Conservation (phyloP, 2,113 vertebrate species). For the Hemiscyllium ocellatum region DNA sequence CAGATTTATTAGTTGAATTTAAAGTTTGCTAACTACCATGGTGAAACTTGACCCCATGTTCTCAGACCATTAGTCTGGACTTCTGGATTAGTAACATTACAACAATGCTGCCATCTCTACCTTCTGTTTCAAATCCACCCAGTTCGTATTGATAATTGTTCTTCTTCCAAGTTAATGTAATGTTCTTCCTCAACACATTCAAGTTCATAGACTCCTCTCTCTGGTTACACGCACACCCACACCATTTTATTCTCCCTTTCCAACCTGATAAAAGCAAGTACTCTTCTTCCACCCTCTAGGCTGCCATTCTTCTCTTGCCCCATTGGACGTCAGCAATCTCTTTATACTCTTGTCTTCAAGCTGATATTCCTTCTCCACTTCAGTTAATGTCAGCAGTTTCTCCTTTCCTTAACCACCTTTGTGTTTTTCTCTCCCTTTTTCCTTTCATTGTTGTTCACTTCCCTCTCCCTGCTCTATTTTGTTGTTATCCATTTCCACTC, state of each 20-base stretch:
- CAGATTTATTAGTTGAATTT: too few species aligned
- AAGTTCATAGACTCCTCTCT: background rate
- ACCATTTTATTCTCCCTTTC: background rate
- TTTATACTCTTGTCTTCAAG: background rate
- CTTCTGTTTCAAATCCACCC: background rate
- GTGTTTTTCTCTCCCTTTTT: background rate
- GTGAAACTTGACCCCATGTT: too few species aligned
- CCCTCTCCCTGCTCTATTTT: background rate
- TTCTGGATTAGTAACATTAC: too few species aligned
- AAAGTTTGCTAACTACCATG: too few species aligned
- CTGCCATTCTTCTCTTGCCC: background rate
- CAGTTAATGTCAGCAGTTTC: background rate
- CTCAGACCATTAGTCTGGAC: too few species aligned
- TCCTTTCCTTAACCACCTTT: background rate
- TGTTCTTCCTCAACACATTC: background rate
- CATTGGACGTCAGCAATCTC: background rate
- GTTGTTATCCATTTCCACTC: background rate
- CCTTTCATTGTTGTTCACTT: background rate
- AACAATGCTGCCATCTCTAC: too few species aligned
- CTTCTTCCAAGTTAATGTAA: background rate
- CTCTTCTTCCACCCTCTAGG: background rate
- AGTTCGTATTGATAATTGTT: background rate
- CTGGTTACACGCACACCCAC: background rate
- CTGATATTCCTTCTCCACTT: background rate
- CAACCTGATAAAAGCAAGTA: background rate